Evolutionary conservation across 2,797 vertebrate species (phyloP).

Genomic region (Octomys mimax): DNA sequence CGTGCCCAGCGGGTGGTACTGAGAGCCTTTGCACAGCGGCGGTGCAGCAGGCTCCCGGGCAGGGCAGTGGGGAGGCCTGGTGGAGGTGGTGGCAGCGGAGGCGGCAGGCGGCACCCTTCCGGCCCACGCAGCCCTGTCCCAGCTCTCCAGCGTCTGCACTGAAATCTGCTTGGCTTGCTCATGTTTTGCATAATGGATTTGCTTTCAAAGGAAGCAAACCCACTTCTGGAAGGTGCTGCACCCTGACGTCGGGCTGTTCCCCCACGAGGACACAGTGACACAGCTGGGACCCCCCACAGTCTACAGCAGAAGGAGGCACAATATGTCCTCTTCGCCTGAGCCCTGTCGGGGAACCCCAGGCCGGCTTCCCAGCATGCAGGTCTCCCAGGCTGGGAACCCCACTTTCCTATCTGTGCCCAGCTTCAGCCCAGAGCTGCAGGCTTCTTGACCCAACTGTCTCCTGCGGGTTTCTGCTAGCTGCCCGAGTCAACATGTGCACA

Average conservation of each 20-base stretch:
- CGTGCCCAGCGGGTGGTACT: fast-evolving
- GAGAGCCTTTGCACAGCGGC: not conserved
- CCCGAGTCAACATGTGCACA: not conserved
- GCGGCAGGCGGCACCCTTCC: not conserved
- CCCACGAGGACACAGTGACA: not conserved
- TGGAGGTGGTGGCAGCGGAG: not conserved
- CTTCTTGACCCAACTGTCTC: not conserved
- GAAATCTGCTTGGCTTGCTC: not conserved
- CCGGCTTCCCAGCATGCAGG: not conserved
- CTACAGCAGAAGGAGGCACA: not conserved
- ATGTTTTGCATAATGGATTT: slow-evolving; percentile 12
- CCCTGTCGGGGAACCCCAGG: not conserved
- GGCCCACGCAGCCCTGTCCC: not conserved
- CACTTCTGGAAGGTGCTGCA: not conserved
- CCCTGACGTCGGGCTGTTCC: not conserved
- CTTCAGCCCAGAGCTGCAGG: not conserved
- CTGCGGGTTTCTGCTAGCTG: not conserved
- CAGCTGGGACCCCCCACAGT: not conserved
- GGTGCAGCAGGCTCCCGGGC: not conserved
- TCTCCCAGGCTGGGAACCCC: not conserved
- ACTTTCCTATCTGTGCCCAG: not conserved
- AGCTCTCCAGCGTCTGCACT: not conserved
- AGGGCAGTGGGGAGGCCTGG: not conserved
- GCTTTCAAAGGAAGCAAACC: not conserved
- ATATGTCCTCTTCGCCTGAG: fast-evolving